phyloP scores from a whole-genome alignment of 2,888 invertebrate species.

The Cataglyphis rosenhaueri region DNA sequence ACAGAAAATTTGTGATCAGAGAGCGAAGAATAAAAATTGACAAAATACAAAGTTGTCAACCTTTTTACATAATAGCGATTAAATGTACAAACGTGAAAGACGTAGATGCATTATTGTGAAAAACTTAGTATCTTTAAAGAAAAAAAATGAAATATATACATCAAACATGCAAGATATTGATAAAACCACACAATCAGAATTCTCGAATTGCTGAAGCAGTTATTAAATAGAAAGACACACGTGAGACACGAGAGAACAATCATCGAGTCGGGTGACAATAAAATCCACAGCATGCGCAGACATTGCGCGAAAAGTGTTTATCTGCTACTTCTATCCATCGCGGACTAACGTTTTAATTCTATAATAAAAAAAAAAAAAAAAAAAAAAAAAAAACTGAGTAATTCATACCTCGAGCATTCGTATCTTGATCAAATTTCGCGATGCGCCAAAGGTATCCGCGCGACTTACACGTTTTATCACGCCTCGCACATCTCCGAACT shows the following conservation, averaged over 20 bases:
- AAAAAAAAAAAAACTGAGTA: neutral
- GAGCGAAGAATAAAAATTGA: neutral
- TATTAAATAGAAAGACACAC: neutral
- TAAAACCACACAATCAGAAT: neutral
- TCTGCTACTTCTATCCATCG: neutral
- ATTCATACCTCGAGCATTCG: constrained; percentile 44
- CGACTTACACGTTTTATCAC: constrained; percentile 50
- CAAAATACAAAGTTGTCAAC: neutral
- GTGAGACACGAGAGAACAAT: constrained; percentile 7
- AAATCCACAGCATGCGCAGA: neutral
- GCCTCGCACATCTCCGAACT: constrained; percentile 42
- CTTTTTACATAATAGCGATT: neutral
- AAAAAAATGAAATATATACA: neutral
- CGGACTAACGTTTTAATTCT: constrained; percentile 11
- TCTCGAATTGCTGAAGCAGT: neutral
- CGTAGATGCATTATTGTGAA: neutral
- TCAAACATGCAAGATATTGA: neutral
- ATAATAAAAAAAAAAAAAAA: neutral
- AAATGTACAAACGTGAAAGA: neutral
- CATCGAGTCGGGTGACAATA: neutral
- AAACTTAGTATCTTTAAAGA: neutral
- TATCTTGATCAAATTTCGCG: constrained; percentile 40
- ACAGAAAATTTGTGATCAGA: neutral
- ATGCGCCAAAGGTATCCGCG: constrained; percentile 47
- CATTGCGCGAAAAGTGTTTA: neutral